phyloP scores from a whole-genome alignment of 2,113 vertebrate genomes.

The Suncus etruscus region DNA sequence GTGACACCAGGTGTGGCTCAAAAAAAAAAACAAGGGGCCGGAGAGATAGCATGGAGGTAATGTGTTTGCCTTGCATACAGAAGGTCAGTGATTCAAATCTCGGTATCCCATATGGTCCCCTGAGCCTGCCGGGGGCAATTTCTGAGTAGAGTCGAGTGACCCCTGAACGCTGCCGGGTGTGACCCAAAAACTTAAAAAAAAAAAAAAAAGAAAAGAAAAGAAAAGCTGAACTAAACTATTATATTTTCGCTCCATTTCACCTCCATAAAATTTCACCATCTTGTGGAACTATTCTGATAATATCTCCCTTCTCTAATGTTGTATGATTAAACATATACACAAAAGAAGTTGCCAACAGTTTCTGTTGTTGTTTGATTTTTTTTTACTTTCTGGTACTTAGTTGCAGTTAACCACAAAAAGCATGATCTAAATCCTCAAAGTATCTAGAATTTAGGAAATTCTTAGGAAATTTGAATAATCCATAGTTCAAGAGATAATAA shows the following conservation, averaged over 20 bases:
- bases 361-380: too few relatives aligned
- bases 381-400: slow-evolving; percentile 33
- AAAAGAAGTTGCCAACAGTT: slow-evolving; percentile 1
- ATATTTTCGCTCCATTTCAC: neutral
- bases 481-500: slow-evolving; percentile 43
- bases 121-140: too few relatives aligned
- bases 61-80: too few relatives aligned
- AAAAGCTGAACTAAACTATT: neutral
- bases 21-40: too few relatives aligned
- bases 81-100: too few relatives aligned
- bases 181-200: too few relatives aligned
- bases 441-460: slow-evolving; percentile 9
- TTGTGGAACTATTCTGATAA: neutral
- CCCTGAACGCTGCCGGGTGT: too few relatives aligned
- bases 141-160: too few relatives aligned
- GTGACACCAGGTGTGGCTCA: too few relatives aligned
- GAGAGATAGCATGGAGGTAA: too few relatives aligned
- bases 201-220: neutral
- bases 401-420: slow-evolving; percentile 34
- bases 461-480: neutral
- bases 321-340: neutral
- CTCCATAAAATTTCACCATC: neutral
- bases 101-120: too few relatives aligned
- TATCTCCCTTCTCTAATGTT: slow-evolving; percentile 1
- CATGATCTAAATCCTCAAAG: neutral